Base-by-base conservation (phyloP, 2,113 vertebrate species). In the Andinoacara biseriatus region DNA sequence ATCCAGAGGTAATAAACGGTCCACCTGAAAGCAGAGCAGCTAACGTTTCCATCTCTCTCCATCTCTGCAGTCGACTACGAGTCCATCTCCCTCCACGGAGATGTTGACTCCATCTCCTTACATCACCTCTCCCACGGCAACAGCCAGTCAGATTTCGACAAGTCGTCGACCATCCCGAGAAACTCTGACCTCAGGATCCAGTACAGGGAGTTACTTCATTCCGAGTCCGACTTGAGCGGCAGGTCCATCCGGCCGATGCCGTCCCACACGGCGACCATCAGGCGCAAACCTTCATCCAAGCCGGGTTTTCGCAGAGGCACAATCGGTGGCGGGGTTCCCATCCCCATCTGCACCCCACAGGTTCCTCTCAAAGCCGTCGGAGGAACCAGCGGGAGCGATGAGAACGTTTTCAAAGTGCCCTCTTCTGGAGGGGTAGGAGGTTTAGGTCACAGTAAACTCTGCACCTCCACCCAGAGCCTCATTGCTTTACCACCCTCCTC, bases 231-330 rank as follows among this genome's bases (percentile, higher is more conserved):
- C 8, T 49, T 92, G 8, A 76, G 87, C 0, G 85, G 89, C 54
- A 54, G 82, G 3, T 87, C 88, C 2, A 57, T 78, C 2, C 91
- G 84, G 24, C 92, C 89, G 9, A 85, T 91, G 8, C 90, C 94
- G 1, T 86, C 94, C 1, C 95, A 96, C 87, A 95, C 96, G 0
- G 96, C 96, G 2, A 97, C 96, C 69, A 97, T 97, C 87, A 90
- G 96, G 1, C 94, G 96, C 74, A 96, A 96, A 35, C 96, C 96
- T 1, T 96, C 95, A 6, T 95, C 95, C 84, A 97, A 97, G 83
- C 95, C 96, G 1, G 79, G 77, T 10, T 92, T 93, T 22, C 95
- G 96, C 2, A 87, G 96, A 2, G 96, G 96, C 7, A 96, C 96
- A 1, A 95, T 96, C 89, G 95, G 95, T 31, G 96, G 96, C 0